These are phyloP conservation scores for Monomorium pharaonis DNA, from an alignment of 1,140 invertebrate genomes.

Conservation along the genomic window DNA sequence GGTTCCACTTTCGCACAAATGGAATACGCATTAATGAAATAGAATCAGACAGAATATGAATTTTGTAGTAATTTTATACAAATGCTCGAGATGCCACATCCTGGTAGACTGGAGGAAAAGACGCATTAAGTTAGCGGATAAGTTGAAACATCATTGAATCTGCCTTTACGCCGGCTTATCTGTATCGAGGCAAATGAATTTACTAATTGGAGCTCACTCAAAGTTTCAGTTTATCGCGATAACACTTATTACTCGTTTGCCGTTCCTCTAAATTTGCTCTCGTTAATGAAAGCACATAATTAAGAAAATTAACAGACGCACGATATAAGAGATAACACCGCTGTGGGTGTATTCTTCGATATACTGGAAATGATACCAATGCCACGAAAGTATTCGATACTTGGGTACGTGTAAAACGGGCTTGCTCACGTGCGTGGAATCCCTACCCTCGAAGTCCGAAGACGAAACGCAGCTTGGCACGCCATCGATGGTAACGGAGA, in stretches of 20 bases:
- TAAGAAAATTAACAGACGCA: constrained; percentile 39
- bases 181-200: constrained; percentile 38
- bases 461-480: constrained; percentile 65
- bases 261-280: constrained; percentile 42
- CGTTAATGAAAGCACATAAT: constrained; percentile 48
- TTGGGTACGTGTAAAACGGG: not conserved
- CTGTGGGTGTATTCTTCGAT: constrained; percentile 4
- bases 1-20: not conserved
- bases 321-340: constrained; percentile 2
- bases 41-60: constrained; percentile 16
- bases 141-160: constrained; percentile 1
- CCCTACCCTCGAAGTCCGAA: constrained; percentile 34
- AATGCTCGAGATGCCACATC: not conserved
- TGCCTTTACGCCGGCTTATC: constrained; percentile 28
- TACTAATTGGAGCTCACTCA: constrained; percentile 40
- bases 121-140: constrained; percentile 11
- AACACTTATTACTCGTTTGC: constrained; percentile 39
- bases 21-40: not conserved
- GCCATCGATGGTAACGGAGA: constrained; percentile 73
- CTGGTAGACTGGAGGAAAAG: not conserved
- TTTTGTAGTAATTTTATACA: not conserved
- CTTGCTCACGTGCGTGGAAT: constrained; percentile 3
- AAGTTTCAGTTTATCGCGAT: constrained; percentile 46
- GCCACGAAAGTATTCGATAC: not conserved
- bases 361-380: constrained; percentile 18